Evolutionary conservation across 2,797 vertebrate genomes (phyloP).

Genomic region (Avahi laniger): DNA sequence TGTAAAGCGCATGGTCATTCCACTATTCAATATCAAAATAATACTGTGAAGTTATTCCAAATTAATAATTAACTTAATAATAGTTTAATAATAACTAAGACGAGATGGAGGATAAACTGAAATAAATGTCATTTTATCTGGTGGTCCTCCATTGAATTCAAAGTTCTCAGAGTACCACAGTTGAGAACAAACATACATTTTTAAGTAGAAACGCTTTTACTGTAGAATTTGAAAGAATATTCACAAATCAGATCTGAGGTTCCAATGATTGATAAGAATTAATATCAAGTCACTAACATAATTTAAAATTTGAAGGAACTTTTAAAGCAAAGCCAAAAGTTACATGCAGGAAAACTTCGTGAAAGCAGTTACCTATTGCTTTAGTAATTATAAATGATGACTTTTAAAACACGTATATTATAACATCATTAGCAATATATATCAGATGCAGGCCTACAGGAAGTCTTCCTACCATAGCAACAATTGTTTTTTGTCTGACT

Average conservation of each 20-base stretch:
- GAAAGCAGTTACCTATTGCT: background rate
- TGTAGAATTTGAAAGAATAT: background rate
- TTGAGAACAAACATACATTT: background rate
- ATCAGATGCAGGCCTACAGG: background rate
- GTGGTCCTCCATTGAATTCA: background rate
- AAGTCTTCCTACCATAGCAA: background rate
- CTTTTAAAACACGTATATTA: background rate
- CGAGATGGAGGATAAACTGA: background rate
- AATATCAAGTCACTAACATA: background rate
- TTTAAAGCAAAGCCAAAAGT: background rate
- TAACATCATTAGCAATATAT: background rate
- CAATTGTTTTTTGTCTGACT: background rate
- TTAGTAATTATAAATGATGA: background rate
- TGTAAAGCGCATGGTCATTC: background rate
- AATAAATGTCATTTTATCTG: background rate
- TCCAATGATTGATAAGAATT: background rate
- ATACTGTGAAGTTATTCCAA: background rate
- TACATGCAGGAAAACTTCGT: background rate
- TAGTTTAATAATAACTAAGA: background rate
- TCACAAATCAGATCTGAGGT: background rate
- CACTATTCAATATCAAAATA: background rate
- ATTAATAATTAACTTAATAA: background rate
- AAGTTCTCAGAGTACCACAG: background rate
- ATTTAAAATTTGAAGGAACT: slow-evolving; percentile 33
- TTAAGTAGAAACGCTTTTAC: background rate